A percentile compares a stretch with the other conserved stretches of the same genome.
These are phyloP conservation scores for Numida meleagris DNA, from an alignment of 2,113 vertebrate genomes.

Conservation along the genomic window DNA sequence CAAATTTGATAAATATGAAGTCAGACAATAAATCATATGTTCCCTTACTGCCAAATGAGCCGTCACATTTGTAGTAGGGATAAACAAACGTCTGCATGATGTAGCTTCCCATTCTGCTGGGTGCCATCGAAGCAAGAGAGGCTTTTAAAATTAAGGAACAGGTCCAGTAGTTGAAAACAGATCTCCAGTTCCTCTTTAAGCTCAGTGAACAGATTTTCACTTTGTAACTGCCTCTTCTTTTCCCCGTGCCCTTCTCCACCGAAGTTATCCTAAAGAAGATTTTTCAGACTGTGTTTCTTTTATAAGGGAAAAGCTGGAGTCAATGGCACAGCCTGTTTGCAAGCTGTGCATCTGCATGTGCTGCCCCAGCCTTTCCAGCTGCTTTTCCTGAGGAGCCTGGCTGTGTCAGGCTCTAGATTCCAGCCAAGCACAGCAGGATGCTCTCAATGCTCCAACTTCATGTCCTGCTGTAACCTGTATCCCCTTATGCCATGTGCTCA, in stretches of 20 bases:
- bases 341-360: background rate
- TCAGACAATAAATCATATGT: background rate
- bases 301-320: background rate
- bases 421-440: background rate
- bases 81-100: background rate
- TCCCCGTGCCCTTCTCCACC: background rate
- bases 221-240: background rate
- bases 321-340: background rate
- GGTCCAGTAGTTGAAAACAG: background rate
- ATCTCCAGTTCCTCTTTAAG: background rate
- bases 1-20: background rate
- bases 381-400: background rate
- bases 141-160: background rate
- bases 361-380: background rate
- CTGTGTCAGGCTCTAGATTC: background rate
- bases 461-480: background rate
- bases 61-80: background rate
- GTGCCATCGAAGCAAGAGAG: background rate
- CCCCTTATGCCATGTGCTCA: background rate
- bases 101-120: background rate
- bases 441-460: background rate
- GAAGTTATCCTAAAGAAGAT: background rate
- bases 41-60: background rate
- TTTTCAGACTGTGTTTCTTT: background rate
- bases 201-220: background rate